phyloP scores from a whole-genome alignment of 23 tunicate species.

The Diplosoma virens region DNA sequence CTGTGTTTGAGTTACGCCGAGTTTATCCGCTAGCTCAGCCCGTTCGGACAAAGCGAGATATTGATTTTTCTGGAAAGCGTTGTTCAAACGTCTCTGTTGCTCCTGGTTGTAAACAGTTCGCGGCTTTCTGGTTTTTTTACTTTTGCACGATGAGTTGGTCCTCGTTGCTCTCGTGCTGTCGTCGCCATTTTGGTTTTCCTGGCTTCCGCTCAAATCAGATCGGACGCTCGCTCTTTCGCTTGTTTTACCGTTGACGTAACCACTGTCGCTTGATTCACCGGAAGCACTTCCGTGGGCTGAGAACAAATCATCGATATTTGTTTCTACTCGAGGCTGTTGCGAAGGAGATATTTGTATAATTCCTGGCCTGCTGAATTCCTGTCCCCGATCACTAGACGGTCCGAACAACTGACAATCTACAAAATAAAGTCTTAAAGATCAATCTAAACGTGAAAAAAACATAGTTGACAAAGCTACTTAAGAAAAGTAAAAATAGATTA shows the following conservation, averaged over 20 bases:
- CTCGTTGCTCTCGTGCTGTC: background rate
- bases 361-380: too few relatives aligned
- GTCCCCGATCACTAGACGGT: too few relatives aligned
- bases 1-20: constrained; percentile 93
- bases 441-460: too few relatives aligned
- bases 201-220: background rate
- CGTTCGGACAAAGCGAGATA: constrained; percentile 90
- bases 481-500: too few relatives aligned
- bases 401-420: too few relatives aligned
- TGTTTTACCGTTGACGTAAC: constrained; percentile 7
- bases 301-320: too few relatives aligned
- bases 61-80: constrained; percentile 73
- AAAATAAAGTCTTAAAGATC: too few relatives aligned
- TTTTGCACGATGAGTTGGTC: background rate
- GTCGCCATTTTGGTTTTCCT: constrained; percentile 31
- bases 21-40: constrained; percentile 86
- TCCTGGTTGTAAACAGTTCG: constrained; percentile 81
- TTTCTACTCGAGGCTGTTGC: too few relatives aligned
- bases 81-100: constrained; percentile 69
- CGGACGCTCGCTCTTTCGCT: background rate
- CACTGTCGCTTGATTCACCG: constrained; percentile 2
- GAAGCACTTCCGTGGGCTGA: background rate
- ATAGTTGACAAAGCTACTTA: too few relatives aligned
- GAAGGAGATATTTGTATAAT: too few relatives aligned
- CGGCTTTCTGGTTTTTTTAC: constrained; percentile 84